Conservation (phyloP, 2,888 invertebrate genomes). For the Linyphia triangularis region DNA sequence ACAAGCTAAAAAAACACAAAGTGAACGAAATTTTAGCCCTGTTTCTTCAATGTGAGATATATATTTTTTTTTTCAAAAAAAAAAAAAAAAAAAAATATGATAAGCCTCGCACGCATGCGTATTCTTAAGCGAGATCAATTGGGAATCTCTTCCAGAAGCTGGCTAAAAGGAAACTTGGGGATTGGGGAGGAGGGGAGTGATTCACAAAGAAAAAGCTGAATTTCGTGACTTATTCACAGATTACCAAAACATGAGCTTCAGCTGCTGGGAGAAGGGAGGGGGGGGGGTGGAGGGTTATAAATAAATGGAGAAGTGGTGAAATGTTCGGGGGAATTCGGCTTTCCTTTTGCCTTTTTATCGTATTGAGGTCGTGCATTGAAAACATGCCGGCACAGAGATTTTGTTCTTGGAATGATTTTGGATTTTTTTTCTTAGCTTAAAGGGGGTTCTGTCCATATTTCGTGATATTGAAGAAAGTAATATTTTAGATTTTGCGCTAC, state of each 20-base stretch:
- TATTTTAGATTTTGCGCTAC: too few relatives aligned
- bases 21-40: neutral
- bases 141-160: neutral
- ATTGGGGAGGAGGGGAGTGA: neutral
- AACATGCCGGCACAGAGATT: slow-evolving; percentile 41
- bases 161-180: neutral
- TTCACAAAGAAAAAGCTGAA: slow-evolving; percentile 1
- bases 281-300: neutral
- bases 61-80: neutral
- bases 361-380: slow-evolving; percentile 51
- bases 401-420: slow-evolving; percentile 1
- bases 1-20: neutral
- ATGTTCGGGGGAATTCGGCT: slow-evolving; percentile 29
- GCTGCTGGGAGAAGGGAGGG: neutral
- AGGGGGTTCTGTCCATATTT: slow-evolving; percentile 23
- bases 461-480: too few relatives aligned
- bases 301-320: neutral
- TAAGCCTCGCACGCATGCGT: slow-evolving; percentile 11
- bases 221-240: slow-evolving; percentile 68
- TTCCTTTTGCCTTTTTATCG: slow-evolving; percentile 45
- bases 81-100: neutral
- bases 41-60: neutral
- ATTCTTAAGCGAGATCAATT: slow-evolving; percentile 1
- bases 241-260: slow-evolving; percentile 71
- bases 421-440: neutral